Base-by-base conservation (phyloP, 2,888 invertebrate species). In the Coelogynopora nodosa region DNA sequence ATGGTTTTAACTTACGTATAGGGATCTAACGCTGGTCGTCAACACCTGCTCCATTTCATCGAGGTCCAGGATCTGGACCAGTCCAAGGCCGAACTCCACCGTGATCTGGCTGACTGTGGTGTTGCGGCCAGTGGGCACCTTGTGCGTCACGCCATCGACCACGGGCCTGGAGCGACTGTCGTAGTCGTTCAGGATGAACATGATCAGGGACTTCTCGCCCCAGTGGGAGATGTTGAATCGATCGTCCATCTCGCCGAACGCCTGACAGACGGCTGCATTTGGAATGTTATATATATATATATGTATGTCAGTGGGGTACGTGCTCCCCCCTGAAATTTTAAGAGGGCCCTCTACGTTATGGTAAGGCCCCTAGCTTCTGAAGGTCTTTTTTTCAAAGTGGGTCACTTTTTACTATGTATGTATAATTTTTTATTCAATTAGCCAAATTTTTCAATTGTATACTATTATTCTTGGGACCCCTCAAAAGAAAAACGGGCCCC, bases 1-100 rank as follows among this genome's bases (percentile, higher is more conserved):
- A n/a, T n/a, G n/a, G n/a, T n/a, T n/a, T n/a, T n/a, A 49, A 86
- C 86, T 86, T 67, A 86, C 86, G 26, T 86, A 86, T 0, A 86
- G 82, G 18, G 26, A 29, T 5, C 83, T 13, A 27, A 86, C 30
- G 49, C 80, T 86, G 28, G 86, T 87, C 0, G 86, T 86, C 30
- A 86, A 29, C 30, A 86, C 86, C 28, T 86, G 86, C 80, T 86
- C 86, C 31, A 80, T 82, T 30, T 86, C 86, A 29, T 86, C 80
- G 26, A 86, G 67, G 5, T 86, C 86, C 0, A 86, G 27, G 23
- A 86, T 86, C 86, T 86, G 86, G 18, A 86, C 67, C n/a, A 86
- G 29, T 0, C 86, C 84, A 0, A 86, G 82, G 0, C 85, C 86
- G 30, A 86, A 86, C 18, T 86, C 86, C 10, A 86, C 80, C 0